Evolutionary conservation across 2,113 vertebrate genomes (phyloP).

Genomic region (Sapayoa aenigma): DNA sequence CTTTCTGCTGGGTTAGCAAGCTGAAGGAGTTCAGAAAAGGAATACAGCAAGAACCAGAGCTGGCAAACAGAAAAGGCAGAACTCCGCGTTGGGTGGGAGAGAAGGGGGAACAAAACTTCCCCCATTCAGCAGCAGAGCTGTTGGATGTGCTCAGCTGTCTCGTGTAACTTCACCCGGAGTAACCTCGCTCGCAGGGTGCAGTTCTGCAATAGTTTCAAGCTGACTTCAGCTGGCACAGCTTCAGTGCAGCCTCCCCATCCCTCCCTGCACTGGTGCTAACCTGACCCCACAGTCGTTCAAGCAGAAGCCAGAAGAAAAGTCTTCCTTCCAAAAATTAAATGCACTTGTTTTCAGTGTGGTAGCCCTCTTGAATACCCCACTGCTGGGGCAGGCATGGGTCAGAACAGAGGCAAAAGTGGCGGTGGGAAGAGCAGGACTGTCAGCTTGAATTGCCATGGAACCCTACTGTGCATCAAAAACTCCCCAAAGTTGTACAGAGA

Average conservation of each 20-base stretch:
- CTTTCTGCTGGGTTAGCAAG: slow-evolving; percentile 11
- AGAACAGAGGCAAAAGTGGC: background rate
- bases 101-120: slow-evolving; percentile 52
- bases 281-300: background rate
- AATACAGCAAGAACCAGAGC: slow-evolving; percentile 15
- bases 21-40: background rate
- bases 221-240: slow-evolving; percentile 58
- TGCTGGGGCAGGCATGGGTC: background rate
- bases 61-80: slow-evolving; percentile 28
- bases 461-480: background rate
- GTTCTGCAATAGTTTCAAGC: slow-evolving; percentile 63
- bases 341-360: background rate
- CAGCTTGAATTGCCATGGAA: background rate
- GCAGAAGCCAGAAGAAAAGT: slow-evolving; percentile 6
- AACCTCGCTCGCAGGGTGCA: slow-evolving; percentile 47
- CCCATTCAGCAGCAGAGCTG: slow-evolving; percentile 44
- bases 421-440: background rate
- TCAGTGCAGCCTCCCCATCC: slow-evolving; percentile 34
- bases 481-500: background rate
- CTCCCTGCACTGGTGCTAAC: slow-evolving; percentile 41
- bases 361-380: background rate
- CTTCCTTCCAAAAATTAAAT: background rate
- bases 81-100: background rate
- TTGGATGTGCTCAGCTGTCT: slow-evolving; percentile 58
- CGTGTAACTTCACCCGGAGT: slow-evolving; percentile 60